Evolutionary conservation across 1,140 invertebrate species (phyloP).

Genomic region (Gonioctena quinquepunctata): DNA sequence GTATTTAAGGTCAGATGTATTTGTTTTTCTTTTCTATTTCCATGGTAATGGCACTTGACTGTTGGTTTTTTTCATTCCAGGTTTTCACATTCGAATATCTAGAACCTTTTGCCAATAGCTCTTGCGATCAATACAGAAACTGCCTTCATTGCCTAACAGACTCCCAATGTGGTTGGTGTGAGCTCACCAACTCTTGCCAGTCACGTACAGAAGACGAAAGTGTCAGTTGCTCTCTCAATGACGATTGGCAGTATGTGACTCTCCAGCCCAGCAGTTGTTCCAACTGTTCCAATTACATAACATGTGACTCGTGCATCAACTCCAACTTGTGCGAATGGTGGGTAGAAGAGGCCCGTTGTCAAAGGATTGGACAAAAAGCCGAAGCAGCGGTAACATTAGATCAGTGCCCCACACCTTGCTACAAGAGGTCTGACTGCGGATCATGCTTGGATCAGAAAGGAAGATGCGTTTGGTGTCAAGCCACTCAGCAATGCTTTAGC

Average conservation of each 20-base stretch:
- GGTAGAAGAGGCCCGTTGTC: slow-evolving; percentile 80
- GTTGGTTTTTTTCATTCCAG: too few species aligned
- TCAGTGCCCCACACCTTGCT: slow-evolving; percentile 76
- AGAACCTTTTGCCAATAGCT: slow-evolving; percentile 80
- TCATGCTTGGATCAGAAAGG: slow-evolving; percentile 83
- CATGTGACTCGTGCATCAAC: slow-evolving; percentile 75
- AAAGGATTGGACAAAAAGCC: slow-evolving; percentile 72
- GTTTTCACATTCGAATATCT: slow-evolving; percentile 87
- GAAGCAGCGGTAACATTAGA: slow-evolving; percentile 66
- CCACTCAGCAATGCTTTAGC: slow-evolving; percentile 87
- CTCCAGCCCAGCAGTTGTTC: slow-evolving; percentile 80
- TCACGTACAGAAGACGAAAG: slow-evolving; percentile 67
- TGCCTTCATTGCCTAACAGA: slow-evolving; percentile 89
- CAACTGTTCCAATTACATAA: slow-evolving; percentile 86
- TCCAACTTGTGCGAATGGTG: slow-evolving; percentile 84
- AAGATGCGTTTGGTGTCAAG: slow-evolving; percentile 94
- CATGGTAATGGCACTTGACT: too few species aligned
- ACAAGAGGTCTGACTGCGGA: slow-evolving; percentile 74
- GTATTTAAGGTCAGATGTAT: too few species aligned
- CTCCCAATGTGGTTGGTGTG: slow-evolving; percentile 89
- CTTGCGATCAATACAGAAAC: slow-evolving; percentile 78
- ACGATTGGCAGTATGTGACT: slow-evolving; percentile 78
- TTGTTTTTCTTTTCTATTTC: too few species aligned
- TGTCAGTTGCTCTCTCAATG: slow-evolving; percentile 60
- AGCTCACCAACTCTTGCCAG: slow-evolving; percentile 68